These are phyloP conservation scores for Meriones psammophilus DNA, from an alignment of 2,797 vertebrate genomes.

Conservation along the genomic window DNA sequence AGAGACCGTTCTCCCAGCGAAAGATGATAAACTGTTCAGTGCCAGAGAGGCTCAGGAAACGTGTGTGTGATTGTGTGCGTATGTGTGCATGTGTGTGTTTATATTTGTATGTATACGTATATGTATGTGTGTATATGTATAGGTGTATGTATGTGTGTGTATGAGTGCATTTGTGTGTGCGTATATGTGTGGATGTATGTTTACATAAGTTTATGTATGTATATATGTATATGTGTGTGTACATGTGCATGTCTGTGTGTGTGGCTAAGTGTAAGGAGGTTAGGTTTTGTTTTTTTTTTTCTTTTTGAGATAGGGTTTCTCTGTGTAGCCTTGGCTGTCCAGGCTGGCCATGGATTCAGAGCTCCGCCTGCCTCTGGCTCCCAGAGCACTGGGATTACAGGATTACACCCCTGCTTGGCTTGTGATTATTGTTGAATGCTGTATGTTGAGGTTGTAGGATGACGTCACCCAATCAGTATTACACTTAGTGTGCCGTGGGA, in stretches of 20 bases:
- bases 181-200: neutral
- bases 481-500: too few species aligned
- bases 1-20: neutral
- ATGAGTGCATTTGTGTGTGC: neutral
- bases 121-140: neutral
- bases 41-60: neutral
- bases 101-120: fast-evolving
- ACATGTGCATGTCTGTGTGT: neutral
- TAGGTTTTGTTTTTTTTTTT: neutral
- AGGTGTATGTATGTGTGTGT: neutral
- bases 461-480: neutral
- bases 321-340: too few species aligned
- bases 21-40: neutral
- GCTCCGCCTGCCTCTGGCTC: too few species aligned
- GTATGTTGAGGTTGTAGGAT: neutral
- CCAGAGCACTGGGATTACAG: too few species aligned
- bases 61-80: neutral
- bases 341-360: too few species aligned
- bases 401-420: too few species aligned
- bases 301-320: neutral
- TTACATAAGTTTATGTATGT: neutral
- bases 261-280: neutral
- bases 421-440: neutral
- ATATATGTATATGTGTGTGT: too few species aligned
- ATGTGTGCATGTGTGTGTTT: neutral